Evolutionary conservation across 2,888 invertebrate genomes (phyloP), one percentile per base, ranked within the genome.

Genomic region (Acleris cristana): DNA sequence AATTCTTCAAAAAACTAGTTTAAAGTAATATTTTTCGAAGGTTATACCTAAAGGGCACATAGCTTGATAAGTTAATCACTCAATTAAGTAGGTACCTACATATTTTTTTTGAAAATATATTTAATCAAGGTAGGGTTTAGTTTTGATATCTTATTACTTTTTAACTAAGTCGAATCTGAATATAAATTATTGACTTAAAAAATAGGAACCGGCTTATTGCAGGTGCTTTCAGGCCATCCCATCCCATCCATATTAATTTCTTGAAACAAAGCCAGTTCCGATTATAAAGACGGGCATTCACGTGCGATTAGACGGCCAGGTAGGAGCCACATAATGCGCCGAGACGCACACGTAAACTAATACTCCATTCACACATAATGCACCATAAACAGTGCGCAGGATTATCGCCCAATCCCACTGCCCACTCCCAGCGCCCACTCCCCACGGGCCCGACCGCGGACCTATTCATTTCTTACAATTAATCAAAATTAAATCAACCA

Each of bases 401-500:
- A 60, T 60, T 60, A 61, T 58, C 61, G 60, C 45, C 61, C 40
- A 40, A 63, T 40, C 40, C 40, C 62, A 58, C 53, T 54, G 45
- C 54, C 57, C 58, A 10, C 52, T 34, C 54, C 62, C 61, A 44
- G 57, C 56, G 58, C 57, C 71, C 66, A 69, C 60, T 34, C 65
- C 64, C 71, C 63, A 69, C 70, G 52, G 54, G 58, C 69, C 59
- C 74, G 72, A 75, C 78, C 80, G 71, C 79, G 71, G 74, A 78
- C 81, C 89, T 89, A 88, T 90, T 90, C 90, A 90, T 88, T 88
- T 90, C 91, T 89, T 85, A 89, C 92, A 90, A 92, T 91, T 92
- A 92, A 92, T 92, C 92, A 91, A 92, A 90, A 90, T 91, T 90
- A 90, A 90, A 90, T 89, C 86, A 88, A 83, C 83, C 82, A 72